A percentile compares a stretch with the other conserved stretches of the same genome.
These are phyloP conservation scores for Bombus fervidus DNA, from an alignment of 1,140 invertebrate genomes.

Conservation along the genomic window DNA sequence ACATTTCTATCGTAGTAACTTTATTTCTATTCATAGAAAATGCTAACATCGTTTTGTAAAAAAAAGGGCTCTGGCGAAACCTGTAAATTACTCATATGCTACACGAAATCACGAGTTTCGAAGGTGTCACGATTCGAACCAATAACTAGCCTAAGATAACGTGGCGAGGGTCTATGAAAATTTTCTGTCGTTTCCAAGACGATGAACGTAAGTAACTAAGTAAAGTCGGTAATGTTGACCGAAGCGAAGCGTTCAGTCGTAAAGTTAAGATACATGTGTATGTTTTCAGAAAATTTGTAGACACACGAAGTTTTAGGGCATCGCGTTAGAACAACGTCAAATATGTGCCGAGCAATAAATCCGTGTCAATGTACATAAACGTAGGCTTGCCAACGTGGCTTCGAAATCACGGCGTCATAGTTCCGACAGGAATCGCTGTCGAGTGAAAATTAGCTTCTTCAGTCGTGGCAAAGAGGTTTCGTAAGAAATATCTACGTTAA, in stretches of 20 bases:
- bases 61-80: too few species aligned
- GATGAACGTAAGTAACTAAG: not conserved
- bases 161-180: not conserved
- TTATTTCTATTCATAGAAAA: too few species aligned
- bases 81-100: too few species aligned
- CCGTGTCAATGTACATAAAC: slow-evolving; percentile 18
- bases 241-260: not conserved
- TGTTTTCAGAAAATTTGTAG: too few species aligned
- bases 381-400: not conserved
- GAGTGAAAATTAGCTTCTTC: slow-evolving; percentile 15
- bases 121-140: not conserved
- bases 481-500: not conserved
- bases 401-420: not conserved
- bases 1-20: too few species aligned
- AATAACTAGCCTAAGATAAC: not conserved
- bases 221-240: not conserved
- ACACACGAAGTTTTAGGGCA: not conserved
- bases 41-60: too few species aligned
- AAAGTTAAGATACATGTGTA: not conserved
- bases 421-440: not conserved
- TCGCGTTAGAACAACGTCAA: not conserved
- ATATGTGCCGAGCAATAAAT: slow-evolving; percentile 20
- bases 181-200: not conserved
- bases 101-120: too few species aligned
- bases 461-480: not conserved